Evolutionary conservation across 2,113 vertebrate genomes (phyloP).

Genomic region (Ctenomys sociabilis): DNA sequence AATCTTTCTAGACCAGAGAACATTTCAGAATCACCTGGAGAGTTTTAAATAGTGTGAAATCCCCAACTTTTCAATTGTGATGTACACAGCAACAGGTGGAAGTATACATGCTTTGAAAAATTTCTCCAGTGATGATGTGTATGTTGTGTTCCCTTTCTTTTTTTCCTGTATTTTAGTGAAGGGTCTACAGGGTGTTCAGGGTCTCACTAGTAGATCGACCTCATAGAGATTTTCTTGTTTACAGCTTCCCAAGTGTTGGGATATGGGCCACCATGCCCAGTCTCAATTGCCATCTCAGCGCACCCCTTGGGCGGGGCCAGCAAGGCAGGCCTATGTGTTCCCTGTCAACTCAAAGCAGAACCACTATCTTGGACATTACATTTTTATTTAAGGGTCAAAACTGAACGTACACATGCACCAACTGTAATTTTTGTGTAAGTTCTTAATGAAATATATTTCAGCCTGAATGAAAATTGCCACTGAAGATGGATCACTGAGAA

Average conservation of each 20-base stretch:
- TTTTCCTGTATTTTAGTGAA: too few species aligned
- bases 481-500: conserved; percentile 25
- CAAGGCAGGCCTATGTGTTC: background rate
- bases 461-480: background rate
- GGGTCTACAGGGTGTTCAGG: too few species aligned
- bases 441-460: background rate
- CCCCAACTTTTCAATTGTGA: conserved; percentile 11
- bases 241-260: too few species aligned
- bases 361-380: background rate
- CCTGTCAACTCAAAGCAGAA: background rate
- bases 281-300: too few species aligned
- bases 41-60: conserved; percentile 52
- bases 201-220: too few species aligned
- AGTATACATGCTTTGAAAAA: conserved; percentile 5
- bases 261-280: too few species aligned
- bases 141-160: background rate
- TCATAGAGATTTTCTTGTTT: too few species aligned
- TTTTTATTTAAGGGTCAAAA: background rate
- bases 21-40: conserved; percentile 57
- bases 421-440: background rate
- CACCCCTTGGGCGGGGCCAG: too few species aligned
- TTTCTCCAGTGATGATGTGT: conserved; percentile 4
- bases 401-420: background rate
- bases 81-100: conserved; percentile 53
- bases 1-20: conserved; percentile 64